These are phyloP conservation scores for Enteromius fasciolatus DNA, from an alignment of 2,797 vertebrate species.

Conservation along the genomic window DNA sequence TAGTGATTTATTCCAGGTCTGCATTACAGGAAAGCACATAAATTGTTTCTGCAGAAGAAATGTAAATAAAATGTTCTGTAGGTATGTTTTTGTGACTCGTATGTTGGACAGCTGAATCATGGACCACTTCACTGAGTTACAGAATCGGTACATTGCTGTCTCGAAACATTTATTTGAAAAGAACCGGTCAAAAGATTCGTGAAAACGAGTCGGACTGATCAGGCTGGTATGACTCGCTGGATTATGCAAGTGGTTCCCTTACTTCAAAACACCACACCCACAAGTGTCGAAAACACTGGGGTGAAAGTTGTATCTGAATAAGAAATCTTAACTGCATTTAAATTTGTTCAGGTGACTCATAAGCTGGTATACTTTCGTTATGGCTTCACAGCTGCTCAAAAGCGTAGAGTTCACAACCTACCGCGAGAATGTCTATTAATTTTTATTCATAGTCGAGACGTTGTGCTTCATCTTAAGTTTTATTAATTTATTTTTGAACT, in stretches of 20 bases:
- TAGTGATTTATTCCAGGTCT: too few species aligned
- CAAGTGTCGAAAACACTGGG: neutral
- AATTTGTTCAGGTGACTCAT: neutral
- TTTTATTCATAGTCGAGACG: neutral
- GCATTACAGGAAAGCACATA: neutral
- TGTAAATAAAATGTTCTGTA: neutral
- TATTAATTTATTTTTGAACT: too few species aligned
- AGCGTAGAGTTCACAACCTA: neutral
- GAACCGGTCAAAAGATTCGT: neutral
- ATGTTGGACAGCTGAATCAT: neutral
- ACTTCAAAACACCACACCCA: neutral
- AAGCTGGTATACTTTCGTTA: neutral
- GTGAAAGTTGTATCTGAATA: neutral
- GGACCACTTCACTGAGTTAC: neutral
- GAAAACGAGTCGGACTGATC: neutral
- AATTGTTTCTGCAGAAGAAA: neutral
- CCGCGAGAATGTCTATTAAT: neutral
- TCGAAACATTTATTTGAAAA: neutral
- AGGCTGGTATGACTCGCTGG: neutral
- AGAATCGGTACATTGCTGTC: too few species aligned
- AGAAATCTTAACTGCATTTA: neutral
- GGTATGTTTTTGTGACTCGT: neutral
- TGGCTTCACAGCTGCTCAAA: neutral
- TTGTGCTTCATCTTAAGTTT: neutral
- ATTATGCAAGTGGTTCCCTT: neutral